Conservation (phyloP, 1,140 invertebrate species). For the Pseudomyrmex sp. region DNA sequence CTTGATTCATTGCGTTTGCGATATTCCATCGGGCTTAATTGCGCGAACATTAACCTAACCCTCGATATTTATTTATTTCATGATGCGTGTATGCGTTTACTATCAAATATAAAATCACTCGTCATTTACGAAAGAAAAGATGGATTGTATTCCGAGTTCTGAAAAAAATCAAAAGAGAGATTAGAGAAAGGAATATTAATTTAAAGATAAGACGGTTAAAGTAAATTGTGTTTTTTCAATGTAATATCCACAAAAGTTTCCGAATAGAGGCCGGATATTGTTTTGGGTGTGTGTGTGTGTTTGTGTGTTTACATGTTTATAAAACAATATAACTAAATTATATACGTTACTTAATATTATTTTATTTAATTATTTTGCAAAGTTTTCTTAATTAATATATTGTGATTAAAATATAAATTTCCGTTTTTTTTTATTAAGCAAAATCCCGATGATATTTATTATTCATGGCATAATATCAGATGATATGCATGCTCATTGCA, state of each 20-base stretch:
- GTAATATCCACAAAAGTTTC: conserved; percentile 24
- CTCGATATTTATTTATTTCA: neutral
- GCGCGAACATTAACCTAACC: conserved; percentile 45
- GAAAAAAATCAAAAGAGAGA: neutral
- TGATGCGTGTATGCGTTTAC: neutral
- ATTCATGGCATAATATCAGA: no score
- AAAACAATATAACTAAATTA: conserved; percentile 51
- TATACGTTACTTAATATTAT: no score
- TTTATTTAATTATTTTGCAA: no score
- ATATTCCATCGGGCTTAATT: conserved; percentile 55
- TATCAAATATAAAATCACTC: neutral
- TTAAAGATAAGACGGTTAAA: conserved; percentile 32
- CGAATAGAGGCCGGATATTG: conserved; percentile 24
- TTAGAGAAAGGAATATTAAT: neutral
- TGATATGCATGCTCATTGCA: no score
- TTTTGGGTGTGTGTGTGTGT: neutral
- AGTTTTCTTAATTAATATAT: no score
- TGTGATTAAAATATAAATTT: no score
- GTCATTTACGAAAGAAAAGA: neutral
- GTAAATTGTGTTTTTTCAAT: neutral
- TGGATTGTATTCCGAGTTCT: neutral
- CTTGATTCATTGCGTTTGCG: conserved; percentile 47
- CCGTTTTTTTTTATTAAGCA: no score
- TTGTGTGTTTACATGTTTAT: no score
- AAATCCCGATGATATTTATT: no score